Percentiles rank a stretch among this genome's conserved stretches.
Conservation (phyloP, 2,113 vertebrate species). For the Serilophus lunatus region DNA sequence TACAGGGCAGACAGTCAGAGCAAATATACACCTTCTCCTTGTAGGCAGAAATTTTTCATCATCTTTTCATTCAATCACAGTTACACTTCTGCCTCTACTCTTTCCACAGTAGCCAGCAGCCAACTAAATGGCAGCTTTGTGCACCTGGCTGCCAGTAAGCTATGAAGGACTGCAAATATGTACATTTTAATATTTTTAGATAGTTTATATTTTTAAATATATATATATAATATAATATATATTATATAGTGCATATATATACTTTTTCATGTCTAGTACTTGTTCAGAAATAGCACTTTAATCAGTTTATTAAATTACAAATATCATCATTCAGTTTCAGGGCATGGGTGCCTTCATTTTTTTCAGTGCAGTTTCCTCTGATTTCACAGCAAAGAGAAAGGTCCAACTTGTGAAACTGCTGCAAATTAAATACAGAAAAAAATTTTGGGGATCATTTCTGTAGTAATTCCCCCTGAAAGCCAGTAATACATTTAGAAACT, state of each 20-base stretch:
- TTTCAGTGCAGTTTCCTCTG: not conserved
- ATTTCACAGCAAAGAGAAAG: not conserved
- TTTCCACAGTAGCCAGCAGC: not conserved
- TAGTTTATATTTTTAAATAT: not conserved
- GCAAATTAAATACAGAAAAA: not conserved
- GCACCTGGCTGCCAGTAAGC: not conserved
- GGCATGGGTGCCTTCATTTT: not conserved
- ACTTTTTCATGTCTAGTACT: not conserved
- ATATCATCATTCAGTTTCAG: not conserved
- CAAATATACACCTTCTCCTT: not conserved
- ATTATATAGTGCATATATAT: not conserved
- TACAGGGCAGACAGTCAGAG: not conserved
- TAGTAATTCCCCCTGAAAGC: conserved; percentile 20
- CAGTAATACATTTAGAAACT: conserved; percentile 25
- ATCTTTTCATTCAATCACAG: not conserved
- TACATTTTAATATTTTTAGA: not conserved
- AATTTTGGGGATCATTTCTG: not conserved
- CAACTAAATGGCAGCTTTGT: not conserved
- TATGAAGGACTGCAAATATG: not conserved
- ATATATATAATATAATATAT: not conserved
- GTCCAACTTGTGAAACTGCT: not conserved
- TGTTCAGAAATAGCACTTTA: not conserved
- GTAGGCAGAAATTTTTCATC: not conserved
- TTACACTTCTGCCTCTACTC: not conserved
- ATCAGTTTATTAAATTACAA: not conserved